These are phyloP conservation scores for Trematomus loennbergii DNA, from an alignment of 2,113 vertebrate species.

Conservation along the genomic window DNA sequence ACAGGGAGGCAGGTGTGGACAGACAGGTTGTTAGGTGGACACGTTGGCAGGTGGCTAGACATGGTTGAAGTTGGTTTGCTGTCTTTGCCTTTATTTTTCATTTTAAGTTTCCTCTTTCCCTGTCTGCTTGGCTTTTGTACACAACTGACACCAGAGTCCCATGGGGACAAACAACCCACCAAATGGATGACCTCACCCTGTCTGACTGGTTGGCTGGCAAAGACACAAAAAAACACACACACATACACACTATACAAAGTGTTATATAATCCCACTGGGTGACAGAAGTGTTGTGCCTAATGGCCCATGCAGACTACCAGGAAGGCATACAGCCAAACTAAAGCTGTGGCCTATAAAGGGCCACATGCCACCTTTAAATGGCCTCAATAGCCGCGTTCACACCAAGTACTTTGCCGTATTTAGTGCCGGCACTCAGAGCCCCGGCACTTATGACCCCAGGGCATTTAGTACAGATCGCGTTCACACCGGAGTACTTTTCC, in stretches of 20 bases:
- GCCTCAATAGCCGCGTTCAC: too few species aligned
- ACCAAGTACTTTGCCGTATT: too few species aligned
- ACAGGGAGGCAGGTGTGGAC: slow-evolving; percentile 3
- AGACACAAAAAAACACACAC: slow-evolving; percentile 26
- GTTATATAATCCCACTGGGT: slow-evolving; percentile 57
- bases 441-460: too few species aligned
- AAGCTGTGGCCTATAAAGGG: slow-evolving; percentile 13
- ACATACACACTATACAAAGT: slow-evolving; percentile 25
- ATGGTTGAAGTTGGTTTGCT: not conserved
- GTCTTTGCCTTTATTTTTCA: slow-evolving; percentile 2
- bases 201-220: slow-evolving; percentile 42
- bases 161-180: slow-evolving; percentile 6
- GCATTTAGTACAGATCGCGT: too few species aligned
- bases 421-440: too few species aligned
- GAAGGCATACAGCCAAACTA: not conserved
- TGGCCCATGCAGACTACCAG: slow-evolving; percentile 20
- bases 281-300: slow-evolving; percentile 41
- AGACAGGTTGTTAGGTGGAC: not conserved
- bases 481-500: too few species aligned
- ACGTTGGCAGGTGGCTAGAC: slow-evolving; percentile 25
- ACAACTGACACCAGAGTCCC: slow-evolving; percentile 25
- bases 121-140: slow-evolving; percentile 43
- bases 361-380: slow-evolving; percentile 6
- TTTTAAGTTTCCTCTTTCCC: slow-evolving; percentile 5
- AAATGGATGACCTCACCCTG: slow-evolving; percentile 60